Evolutionary conservation across 2,888 invertebrate species (phyloP).

Genomic region (Drosophila neotestacea): DNA sequence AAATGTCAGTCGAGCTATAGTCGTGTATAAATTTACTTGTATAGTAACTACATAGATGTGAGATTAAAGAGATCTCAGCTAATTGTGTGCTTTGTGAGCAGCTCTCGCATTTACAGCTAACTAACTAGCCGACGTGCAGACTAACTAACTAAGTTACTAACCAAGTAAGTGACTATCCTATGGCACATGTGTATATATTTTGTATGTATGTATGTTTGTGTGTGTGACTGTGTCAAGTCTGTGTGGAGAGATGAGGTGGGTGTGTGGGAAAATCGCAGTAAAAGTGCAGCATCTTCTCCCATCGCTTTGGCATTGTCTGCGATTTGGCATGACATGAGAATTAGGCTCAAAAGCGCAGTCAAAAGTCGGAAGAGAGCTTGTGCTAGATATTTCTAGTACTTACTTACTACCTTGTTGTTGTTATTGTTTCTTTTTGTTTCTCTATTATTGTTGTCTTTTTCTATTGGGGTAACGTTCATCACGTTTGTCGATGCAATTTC

Average conservation of each 20-base stretch:
- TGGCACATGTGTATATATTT: background rate
- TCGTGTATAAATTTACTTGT: background rate
- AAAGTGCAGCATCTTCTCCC: constrained; percentile 69
- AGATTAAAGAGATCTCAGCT: constrained; percentile 34
- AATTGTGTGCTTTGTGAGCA: constrained; percentile 40
- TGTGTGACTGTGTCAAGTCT: constrained; percentile 66
- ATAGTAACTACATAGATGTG: background rate
- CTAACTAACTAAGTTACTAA: constrained; percentile 30
- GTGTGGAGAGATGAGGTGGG: constrained; percentile 19
- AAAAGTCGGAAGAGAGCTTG: constrained; percentile 70
- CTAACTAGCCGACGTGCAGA: constrained; percentile 12
- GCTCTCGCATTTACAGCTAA: constrained; percentile 39
- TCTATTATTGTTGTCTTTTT: constrained; percentile 34
- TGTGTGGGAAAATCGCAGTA: constrained; percentile 67
- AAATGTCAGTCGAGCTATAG: constrained; percentile 3
- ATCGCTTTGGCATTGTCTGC: constrained; percentile 62
- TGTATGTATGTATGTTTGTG: constrained; percentile 19
- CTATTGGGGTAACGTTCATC: constrained; percentile 79
- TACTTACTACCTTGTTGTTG: constrained; percentile 5
- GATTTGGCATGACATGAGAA: constrained; percentile 75
- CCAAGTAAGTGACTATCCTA: constrained; percentile 20
- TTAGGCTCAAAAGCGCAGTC: constrained; percentile 71
- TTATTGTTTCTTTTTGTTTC: constrained; percentile 19
- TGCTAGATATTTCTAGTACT: constrained; percentile 48
- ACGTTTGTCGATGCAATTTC: constrained; percentile 81